Evolutionary conservation across 2,113 vertebrate species (phyloP).

Genomic region (Larimichthys crocea): DNA sequence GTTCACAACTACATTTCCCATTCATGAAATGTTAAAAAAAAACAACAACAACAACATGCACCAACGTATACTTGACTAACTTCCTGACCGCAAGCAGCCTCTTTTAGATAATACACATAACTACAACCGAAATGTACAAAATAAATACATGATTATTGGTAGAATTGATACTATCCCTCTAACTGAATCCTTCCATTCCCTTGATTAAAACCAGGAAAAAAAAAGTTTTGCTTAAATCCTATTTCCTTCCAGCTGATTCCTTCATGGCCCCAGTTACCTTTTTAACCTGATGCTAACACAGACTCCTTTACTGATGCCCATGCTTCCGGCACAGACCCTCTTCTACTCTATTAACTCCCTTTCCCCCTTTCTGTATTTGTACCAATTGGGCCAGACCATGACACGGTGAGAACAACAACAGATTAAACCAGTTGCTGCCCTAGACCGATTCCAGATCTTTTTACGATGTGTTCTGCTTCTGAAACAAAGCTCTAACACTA

Average conservation of each 20-base stretch:
- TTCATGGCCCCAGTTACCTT: conserved; percentile 39
- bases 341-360: conserved; percentile 71
- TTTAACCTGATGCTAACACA: conserved; percentile 73
- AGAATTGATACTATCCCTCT: conserved; percentile 41
- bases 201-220: conserved; percentile 52
- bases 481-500: background rate
- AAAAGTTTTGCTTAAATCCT: conserved; percentile 28
- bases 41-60: background rate
- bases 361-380: conserved; percentile 73
- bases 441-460: conserved; percentile 5
- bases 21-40: background rate
- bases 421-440: background rate
- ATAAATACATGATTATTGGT: conserved; percentile 3
- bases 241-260: conserved; percentile 41
- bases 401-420: conserved; percentile 18
- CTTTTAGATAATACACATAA: conserved; percentile 18
- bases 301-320: conserved; percentile 55
- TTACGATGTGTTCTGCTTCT: conserved; percentile 22
- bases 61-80: conserved; percentile 52
- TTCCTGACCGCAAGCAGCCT: conserved; percentile 70
- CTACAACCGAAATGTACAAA: conserved; percentile 9
- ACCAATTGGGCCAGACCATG: conserved; percentile 84
- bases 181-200: conserved; percentile 61
- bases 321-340: conserved; percentile 47
- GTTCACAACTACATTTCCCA: conserved; percentile 16